Evolutionary conservation across 2,888 invertebrate species (phyloP).

Genomic region (Campopleginae sp.): DNA sequence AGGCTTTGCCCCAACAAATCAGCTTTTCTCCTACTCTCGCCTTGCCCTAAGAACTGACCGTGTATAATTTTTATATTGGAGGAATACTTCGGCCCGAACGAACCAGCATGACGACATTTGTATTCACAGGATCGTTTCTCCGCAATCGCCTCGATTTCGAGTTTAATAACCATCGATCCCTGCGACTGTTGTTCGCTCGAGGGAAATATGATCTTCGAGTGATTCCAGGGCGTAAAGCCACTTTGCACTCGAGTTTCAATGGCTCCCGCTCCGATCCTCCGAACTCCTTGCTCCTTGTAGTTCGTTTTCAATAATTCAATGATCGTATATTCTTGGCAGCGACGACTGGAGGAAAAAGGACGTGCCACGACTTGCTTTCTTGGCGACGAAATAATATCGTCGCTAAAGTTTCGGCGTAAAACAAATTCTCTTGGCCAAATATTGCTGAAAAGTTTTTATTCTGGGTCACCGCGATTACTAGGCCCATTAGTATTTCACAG

Average conservation of each 20-base stretch:
- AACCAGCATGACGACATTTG: background rate
- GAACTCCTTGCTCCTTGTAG: background rate
- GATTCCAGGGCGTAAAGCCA: background rate
- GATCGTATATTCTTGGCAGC: slow-evolving; percentile 7
- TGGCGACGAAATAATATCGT: background rate
- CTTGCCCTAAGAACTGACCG: background rate
- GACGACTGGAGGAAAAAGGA: background rate
- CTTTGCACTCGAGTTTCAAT: background rate
- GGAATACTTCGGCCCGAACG: background rate
- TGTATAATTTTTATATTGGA: slow-evolving; percentile 2
- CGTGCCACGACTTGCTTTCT: background rate
- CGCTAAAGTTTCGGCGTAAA: background rate
- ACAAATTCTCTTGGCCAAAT: background rate
- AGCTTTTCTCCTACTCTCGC: background rate
- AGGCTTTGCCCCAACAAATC: background rate
- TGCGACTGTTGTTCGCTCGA: background rate
- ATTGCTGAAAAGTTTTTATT: background rate
- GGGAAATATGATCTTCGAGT: background rate
- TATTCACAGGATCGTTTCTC: slow-evolving; percentile 1
- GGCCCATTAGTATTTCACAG: background rate
- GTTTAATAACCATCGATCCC: slow-evolving; percentile 8
- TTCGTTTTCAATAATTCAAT: slow-evolving; percentile 14
- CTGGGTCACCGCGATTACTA: background rate
- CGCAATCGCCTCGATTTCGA: background rate
- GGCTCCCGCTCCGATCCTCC: background rate